Conservation (phyloP, 1,140 invertebrate species). For the Saxidomus purpurata region DNA sequence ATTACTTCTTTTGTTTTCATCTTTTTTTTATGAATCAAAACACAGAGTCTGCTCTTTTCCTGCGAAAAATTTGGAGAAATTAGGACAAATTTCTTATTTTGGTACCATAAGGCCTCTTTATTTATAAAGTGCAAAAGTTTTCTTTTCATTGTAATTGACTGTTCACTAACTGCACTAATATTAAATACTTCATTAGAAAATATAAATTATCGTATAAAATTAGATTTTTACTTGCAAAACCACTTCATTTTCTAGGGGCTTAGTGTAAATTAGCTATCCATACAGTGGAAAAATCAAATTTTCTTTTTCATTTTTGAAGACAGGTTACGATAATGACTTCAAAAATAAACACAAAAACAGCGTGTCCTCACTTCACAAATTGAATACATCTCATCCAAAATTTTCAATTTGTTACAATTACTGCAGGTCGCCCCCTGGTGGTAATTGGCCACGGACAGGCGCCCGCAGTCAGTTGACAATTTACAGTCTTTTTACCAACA, state of each 20-base stretch:
- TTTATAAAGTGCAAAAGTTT: too few relatives aligned
- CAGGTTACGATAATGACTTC: constrained; percentile 6
- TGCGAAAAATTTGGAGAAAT: too few relatives aligned
- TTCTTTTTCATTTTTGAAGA: neutral
- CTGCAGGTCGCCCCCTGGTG: constrained; percentile 17
- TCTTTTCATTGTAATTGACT: neutral
- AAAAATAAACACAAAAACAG: constrained; percentile 22
- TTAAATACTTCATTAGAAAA: constrained; percentile 5
- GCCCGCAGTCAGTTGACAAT: constrained; percentile 34
- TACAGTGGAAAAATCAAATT: constrained; percentile 33
- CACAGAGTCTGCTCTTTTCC: too few relatives aligned
- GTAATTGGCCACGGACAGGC: constrained; percentile 34
- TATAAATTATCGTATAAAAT: constrained; percentile 7
- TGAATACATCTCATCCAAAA: constrained; percentile 39
- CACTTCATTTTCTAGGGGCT: neutral
- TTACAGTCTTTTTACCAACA: constrained; percentile 26
- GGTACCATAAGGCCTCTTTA: too few relatives aligned
- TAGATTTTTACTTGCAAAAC: constrained; percentile 11
- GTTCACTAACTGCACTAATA: neutral
- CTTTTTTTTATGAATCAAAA: too few relatives aligned
- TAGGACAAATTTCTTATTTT: too few relatives aligned
- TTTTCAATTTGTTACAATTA: constrained; percentile 36
- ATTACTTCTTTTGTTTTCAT: too few relatives aligned
- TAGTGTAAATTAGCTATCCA: constrained; percentile 7
- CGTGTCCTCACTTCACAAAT: constrained; percentile 15